Percentiles rank a stretch among this genome's conserved stretches.
Conservation (phyloP, 2,797 vertebrate species). For the Synanceia verrucosa region DNA sequence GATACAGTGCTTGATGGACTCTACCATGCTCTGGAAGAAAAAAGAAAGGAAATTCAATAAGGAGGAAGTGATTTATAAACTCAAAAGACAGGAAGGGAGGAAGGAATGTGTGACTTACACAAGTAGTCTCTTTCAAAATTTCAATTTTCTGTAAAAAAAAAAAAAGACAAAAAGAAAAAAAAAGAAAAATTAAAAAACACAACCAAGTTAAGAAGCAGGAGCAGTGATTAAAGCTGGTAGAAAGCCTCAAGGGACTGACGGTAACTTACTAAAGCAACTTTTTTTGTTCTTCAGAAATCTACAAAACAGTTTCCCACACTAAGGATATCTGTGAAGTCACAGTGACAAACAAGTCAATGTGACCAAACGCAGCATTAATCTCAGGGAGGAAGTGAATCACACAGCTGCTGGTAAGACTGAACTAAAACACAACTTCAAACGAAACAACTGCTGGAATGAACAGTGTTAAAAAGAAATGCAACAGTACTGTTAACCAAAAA, state of each 20-base stretch:
- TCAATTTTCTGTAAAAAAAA: slow-evolving; percentile 91
- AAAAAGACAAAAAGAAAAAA: slow-evolving; percentile 30
- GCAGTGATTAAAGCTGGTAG: background rate
- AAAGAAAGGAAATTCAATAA: slow-evolving; percentile 35
- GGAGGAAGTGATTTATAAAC: background rate
- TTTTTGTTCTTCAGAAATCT: slow-evolving; percentile 6
- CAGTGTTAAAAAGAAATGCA: background rate
- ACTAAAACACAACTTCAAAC: background rate
- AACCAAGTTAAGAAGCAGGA: slow-evolving; percentile 2
- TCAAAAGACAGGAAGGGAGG: slow-evolving; percentile 18
- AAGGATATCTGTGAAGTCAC: background rate
- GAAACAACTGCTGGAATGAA: too few relatives aligned
- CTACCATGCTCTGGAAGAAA: slow-evolving; percentile 96
- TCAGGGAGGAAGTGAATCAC: slow-evolving; percentile 50
- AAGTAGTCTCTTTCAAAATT: slow-evolving; percentile 96
- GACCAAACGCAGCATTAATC: background rate
- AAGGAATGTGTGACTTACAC: slow-evolving; percentile 91
- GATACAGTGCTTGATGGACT: slow-evolving; percentile 99
- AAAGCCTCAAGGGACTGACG: background rate
- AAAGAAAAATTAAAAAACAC: slow-evolving; percentile 1
- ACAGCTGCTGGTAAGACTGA: slow-evolving; percentile 16
- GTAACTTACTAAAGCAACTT: background rate
- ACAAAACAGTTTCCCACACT: background rate
- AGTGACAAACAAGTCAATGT: background rate
- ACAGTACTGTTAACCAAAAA: background rate